A percentile compares a stretch with the other conserved stretches of the same genome.
Conservation (phyloP, 2,113 vertebrate genomes). For the Gallinago jamesoni region DNA sequence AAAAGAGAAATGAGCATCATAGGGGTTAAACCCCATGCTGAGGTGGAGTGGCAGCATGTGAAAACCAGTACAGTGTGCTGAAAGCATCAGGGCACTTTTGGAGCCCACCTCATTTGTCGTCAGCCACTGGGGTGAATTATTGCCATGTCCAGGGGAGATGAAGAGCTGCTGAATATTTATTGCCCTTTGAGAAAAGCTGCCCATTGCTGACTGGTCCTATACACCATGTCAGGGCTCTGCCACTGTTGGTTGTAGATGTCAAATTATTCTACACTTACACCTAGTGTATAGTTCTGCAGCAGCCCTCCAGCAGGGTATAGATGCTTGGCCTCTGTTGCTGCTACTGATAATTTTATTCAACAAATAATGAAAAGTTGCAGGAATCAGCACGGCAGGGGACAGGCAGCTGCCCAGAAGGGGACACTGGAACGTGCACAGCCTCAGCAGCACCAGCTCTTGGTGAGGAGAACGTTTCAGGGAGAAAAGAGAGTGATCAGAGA, state of each 20-base stretch:
- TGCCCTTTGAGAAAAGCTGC: neutral
- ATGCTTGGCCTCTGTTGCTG: neutral
- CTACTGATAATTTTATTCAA: neutral
- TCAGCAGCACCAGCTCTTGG: neutral
- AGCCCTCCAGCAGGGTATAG: neutral
- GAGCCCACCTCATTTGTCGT: neutral
- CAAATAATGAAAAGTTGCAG: neutral
- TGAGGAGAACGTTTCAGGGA: neutral
- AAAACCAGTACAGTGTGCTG: neutral
- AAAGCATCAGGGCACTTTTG: neutral
- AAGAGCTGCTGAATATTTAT: neutral
- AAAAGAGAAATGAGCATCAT: neutral
- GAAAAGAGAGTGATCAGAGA: neutral
- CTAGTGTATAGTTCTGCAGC: neutral
- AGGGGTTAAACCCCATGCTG: neutral
- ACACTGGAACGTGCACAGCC: neutral
- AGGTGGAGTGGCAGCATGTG: neutral
- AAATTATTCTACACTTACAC: neutral
- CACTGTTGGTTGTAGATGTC: fast-evolving
- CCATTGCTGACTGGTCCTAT: neutral
- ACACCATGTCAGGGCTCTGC: neutral
- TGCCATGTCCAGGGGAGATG: neutral
- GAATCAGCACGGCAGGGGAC: neutral
- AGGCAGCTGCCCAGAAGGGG: neutral
- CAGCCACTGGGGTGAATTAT: neutral